Evolutionary conservation across 1,140 invertebrate species (phyloP).

Genomic region (Antheraea pernyi): DNA sequence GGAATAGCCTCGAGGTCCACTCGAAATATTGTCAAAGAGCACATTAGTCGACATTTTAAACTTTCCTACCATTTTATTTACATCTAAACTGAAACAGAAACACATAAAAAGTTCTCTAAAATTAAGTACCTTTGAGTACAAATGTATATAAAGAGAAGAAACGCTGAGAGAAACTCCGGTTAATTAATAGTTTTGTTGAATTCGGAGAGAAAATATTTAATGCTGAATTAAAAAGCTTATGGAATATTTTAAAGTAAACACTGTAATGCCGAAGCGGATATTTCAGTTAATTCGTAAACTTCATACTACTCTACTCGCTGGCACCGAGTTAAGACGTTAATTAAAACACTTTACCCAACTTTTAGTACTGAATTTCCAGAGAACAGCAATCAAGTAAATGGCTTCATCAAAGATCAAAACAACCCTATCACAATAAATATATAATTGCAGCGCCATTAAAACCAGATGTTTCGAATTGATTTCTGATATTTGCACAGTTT

Average conservation of each 20-base stretch:
- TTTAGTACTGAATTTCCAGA: conserved; percentile 73
- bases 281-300: conserved; percentile 73
- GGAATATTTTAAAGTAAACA: conserved; percentile 52
- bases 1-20: neutral
- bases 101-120: neutral
- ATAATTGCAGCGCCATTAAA: conserved; percentile 38
- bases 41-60: neutral
- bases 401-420: conserved; percentile 72
- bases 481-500: conserved; percentile 11
- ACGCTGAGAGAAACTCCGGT: conserved; percentile 2
- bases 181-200: conserved; percentile 22
- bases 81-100: conserved; percentile 4
- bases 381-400: conserved; percentile 68
- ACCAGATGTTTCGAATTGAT: conserved; percentile 34
- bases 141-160: neutral
- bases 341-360: conserved; percentile 73
- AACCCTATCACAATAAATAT: conserved; percentile 58
- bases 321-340: conserved; percentile 68
- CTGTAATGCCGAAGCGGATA: conserved; percentile 56
- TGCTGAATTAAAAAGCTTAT: conserved; percentile 29
- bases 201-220: conserved; percentile 17
- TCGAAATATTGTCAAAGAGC: neutral
- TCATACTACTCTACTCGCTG: conserved; percentile 60
- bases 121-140: neutral
- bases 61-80: neutral